Evolutionary conservation across 2,888 invertebrate species (phyloP).

Genomic region (Pseudococcus jackbeardsleyi): DNA sequence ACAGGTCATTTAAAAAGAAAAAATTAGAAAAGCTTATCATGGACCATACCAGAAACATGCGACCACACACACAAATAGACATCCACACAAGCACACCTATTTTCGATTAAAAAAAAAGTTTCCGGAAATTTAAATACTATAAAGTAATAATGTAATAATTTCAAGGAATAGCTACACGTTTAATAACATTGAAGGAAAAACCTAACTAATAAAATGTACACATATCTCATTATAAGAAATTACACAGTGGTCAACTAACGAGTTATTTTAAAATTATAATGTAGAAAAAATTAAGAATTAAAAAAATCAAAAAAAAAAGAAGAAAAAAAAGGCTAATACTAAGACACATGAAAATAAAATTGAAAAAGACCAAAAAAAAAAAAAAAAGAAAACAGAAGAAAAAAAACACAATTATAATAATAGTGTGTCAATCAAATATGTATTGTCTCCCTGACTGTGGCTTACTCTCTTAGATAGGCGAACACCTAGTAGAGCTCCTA

Average conservation of each 20-base stretch:
- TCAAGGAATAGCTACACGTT: slow-evolving; percentile 23
- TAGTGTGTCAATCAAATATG: slow-evolving; percentile 33
- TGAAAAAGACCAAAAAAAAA: slow-evolving; percentile 28
- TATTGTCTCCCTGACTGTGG: slow-evolving; percentile 62
- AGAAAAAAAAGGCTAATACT: slow-evolving; percentile 52
- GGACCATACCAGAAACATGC: not conserved
- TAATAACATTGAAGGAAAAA: slow-evolving; percentile 48
- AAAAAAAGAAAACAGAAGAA: slow-evolving; percentile 39
- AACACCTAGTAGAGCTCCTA: slow-evolving; percentile 56
- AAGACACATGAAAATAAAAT: slow-evolving; percentile 40
- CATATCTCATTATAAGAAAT: slow-evolving; percentile 9
- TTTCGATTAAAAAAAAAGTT: not conserved
- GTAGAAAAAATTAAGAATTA: slow-evolving; percentile 54
- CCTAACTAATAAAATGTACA: slow-evolving; percentile 62
- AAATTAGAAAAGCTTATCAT: not conserved
- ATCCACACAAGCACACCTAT: not conserved
- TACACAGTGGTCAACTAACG: slow-evolving; percentile 58
- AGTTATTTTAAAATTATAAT: slow-evolving; percentile 51
- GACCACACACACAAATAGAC: not conserved
- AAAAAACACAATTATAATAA: slow-evolving; percentile 46
- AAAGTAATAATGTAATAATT: not conserved
- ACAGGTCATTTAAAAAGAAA: slow-evolving; percentile 7
- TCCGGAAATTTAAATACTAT: slow-evolving; percentile 17
- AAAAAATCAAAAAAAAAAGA: slow-evolving; percentile 22
- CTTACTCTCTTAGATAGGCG: slow-evolving; percentile 55